Evolutionary conservation across 1,140 invertebrate species (phyloP).

Genomic region (Brachionus rubens): DNA sequence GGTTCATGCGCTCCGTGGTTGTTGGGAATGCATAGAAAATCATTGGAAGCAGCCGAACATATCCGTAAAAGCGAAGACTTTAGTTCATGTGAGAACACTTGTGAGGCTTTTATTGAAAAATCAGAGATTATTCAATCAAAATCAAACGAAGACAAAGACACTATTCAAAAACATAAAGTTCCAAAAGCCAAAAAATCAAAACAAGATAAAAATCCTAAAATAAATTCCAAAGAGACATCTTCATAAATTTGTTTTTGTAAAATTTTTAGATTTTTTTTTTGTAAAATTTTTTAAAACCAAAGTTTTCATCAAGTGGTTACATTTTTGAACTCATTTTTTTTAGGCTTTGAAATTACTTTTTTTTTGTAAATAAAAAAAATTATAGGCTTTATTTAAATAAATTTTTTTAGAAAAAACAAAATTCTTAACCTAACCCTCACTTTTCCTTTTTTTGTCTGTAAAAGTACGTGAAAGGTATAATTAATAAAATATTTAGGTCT

Average conservation of each 20-base stretch:
- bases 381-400: no score
- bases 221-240: constrained; percentile 4
- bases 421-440: no score
- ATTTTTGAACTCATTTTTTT: no score
- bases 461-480: no score
- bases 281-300: background rate
- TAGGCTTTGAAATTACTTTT: no score
- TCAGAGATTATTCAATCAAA: background rate
- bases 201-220: constrained; percentile 17
- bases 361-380: no score
- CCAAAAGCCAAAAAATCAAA: background rate
- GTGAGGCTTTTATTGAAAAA: background rate
- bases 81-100: constrained; percentile 3
- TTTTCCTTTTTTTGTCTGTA: no score
- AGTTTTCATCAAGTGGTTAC: no score
- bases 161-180: background rate
- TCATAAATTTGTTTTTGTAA: background rate
- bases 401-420: no score
- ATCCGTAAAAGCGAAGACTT: constrained; percentile 30
- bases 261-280: constrained; percentile 6
- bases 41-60: constrained; percentile 43
- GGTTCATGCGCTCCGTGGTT: constrained; percentile 94
- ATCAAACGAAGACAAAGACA: background rate
- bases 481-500: no score
- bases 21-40: constrained; percentile 70